Percentiles rank a stretch among this genome's conserved stretches.
Evolutionary conservation across 2,797 vertebrate genomes (phyloP).

Genomic region (Callimico goeldii): DNA sequence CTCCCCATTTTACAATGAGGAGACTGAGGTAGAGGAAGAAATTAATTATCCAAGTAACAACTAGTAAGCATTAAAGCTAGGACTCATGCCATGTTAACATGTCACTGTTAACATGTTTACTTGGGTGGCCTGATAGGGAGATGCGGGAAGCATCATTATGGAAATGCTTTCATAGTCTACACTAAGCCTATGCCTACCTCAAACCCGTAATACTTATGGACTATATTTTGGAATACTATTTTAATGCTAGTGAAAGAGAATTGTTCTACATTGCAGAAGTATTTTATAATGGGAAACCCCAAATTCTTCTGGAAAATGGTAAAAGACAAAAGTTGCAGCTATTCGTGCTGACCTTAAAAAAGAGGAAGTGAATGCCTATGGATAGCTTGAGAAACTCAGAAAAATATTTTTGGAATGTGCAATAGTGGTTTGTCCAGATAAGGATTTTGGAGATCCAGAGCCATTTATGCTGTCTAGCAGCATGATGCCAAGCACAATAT

Average conservation of each 20-base stretch:
- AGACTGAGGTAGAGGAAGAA: not conserved
- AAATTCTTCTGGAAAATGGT: not conserved
- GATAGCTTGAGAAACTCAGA: not conserved
- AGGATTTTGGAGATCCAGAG: not conserved
- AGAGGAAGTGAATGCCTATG: not conserved
- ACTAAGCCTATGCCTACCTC: not conserved
- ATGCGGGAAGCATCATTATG: not conserved
- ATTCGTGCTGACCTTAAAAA: not conserved
- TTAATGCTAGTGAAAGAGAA: not conserved
- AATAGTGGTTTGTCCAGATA: not conserved
- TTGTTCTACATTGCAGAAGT: not conserved
- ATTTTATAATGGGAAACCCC: not conserved
- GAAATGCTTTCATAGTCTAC: not conserved
- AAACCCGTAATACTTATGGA: not conserved
- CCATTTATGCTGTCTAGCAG: not conserved
- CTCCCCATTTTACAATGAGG: not conserved
- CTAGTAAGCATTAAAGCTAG: not conserved
- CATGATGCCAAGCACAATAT: not conserved
- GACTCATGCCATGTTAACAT: not conserved
- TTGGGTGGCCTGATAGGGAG: not conserved
- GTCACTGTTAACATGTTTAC: not conserved
- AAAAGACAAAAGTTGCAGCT: not conserved
- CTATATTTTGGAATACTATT: not conserved
- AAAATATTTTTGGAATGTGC: not conserved
- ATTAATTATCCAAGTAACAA: not conserved